Conservation (phyloP, 2,113 vertebrate genomes). For the Leuciscus idus region DNA sequence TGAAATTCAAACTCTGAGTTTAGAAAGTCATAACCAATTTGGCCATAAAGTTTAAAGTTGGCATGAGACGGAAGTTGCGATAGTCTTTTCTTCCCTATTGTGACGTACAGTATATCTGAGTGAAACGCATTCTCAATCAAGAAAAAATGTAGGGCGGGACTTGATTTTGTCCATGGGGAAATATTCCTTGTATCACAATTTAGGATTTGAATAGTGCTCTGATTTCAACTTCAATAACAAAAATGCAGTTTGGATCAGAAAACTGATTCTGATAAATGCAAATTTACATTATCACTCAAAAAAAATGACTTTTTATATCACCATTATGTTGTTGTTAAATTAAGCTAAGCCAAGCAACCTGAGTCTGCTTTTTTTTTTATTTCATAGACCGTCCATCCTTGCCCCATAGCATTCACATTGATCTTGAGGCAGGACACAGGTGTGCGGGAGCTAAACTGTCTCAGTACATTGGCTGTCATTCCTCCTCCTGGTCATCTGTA, state of each 20-base stretch:
- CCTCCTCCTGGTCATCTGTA: slow-evolving; percentile 20
- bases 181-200: neutral
- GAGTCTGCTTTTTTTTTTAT: neutral
- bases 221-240: neutral
- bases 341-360: neutral
- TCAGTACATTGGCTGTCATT: neutral
- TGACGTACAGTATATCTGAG: no score
- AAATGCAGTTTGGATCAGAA: neutral
- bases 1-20: neutral
- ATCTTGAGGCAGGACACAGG: neutral
- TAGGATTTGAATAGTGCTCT: neutral
- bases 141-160: no score
- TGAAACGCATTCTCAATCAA: no score
- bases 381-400: slow-evolving; percentile 14
- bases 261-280: no score
- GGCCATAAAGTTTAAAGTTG: neutral
- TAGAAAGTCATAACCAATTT: neutral
- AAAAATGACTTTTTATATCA: no score
- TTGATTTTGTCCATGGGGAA: neutral
- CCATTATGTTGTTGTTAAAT: neutral
- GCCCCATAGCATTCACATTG: neutral
- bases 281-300: no score
- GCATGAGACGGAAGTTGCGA: no score
- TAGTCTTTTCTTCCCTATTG: no score
- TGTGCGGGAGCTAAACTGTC: neutral